Evolutionary conservation across 2,797 vertebrate species (phyloP), one percentile per base, ranked within the genome.

Genomic region (Argyrosomus regius): DNA sequence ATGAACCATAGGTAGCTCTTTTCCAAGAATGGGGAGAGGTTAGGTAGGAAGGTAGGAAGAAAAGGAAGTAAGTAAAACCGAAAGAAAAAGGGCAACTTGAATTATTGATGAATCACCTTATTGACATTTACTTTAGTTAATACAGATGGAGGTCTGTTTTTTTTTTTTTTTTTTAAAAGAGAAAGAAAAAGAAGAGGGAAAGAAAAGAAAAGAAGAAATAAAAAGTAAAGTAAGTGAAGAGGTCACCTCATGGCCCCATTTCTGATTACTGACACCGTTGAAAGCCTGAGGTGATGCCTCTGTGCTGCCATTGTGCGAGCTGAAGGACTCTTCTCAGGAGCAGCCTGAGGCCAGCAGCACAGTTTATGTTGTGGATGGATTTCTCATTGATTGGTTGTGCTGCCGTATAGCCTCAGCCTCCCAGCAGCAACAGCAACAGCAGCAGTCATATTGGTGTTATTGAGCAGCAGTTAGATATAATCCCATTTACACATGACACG

Each of bases 281-380:
- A 83, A 76, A 82, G 87, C 89, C 88, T 12, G 63, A 62, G 89
- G 89, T 87, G 86, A 90, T 88, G 85, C 91, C 90, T 83, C 52
- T 71, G 77, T 46, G 26, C 84, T 89, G 78, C 88, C 77, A 90
- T 88, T 92, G 91, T 92, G 88, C 39, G 26, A 85, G 83, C 88
- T 92, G 88, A 92, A 93, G 87, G 90, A 93, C 92, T 94, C 87
- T 88, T 94, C 92, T 90, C 85, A 75, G 93, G 91, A 94, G 93
- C 92, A 86, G 92, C 90, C 89, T 83, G 83, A 91, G 93, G 93
- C 91, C 89, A 87, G 88, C 90, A 88, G 89, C 90, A 91, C 90
- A 89, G 93, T 94, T 93, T 93, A 94, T 91, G 93, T 88, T 93
- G 93, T 89, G 89, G 92, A 94, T 95, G 92, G 94, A 96, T 94